phyloP scores from a whole-genome alignment of 2,888 invertebrate genomes.

The Athalia rosae region DNA sequence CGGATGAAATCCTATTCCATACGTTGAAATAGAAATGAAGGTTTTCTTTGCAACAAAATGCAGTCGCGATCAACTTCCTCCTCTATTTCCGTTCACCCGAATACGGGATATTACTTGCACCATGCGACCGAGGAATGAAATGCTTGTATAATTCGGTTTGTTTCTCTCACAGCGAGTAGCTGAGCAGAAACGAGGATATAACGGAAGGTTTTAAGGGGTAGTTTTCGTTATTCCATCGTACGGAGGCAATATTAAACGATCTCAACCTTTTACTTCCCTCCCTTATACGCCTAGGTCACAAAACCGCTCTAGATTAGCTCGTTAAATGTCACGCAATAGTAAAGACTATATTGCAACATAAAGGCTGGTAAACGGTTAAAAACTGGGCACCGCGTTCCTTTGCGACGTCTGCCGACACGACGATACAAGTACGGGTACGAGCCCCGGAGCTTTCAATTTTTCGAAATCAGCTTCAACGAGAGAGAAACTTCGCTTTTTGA shows the following conservation, averaged over 20 bases:
- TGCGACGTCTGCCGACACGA: too few species aligned
- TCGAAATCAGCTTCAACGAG: too few species aligned
- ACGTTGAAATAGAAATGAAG: neutral
- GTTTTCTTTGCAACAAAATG: neutral
- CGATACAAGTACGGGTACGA: too few species aligned
- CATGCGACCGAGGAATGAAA: too few species aligned
- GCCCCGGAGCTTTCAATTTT: too few species aligned
- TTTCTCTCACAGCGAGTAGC: neutral
- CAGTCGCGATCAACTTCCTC: too few species aligned
- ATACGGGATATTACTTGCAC: too few species aligned
- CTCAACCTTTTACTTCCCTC: slow-evolving; percentile 34
- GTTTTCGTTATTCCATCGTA: slow-evolving; percentile 35
- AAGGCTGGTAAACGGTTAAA: neutral
- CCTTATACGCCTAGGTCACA: slow-evolving; percentile 26
- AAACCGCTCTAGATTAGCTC: slow-evolving; percentile 40
- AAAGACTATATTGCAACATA: slow-evolving; percentile 1
- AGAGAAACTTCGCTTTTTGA: too few species aligned
- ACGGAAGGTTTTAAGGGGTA: slow-evolving; percentile 22
- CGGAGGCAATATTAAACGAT: slow-evolving; percentile 41
- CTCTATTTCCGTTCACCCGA: too few species aligned
- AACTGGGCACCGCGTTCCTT: neutral
- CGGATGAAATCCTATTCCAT: too few species aligned
- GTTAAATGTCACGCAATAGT: slow-evolving; percentile 35
- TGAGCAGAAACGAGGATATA: slow-evolving; percentile 17
- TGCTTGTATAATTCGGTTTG: neutral